Evolutionary conservation across 1,140 invertebrate genomes (phyloP).

Genomic region (Pseudoatta argentina): DNA sequence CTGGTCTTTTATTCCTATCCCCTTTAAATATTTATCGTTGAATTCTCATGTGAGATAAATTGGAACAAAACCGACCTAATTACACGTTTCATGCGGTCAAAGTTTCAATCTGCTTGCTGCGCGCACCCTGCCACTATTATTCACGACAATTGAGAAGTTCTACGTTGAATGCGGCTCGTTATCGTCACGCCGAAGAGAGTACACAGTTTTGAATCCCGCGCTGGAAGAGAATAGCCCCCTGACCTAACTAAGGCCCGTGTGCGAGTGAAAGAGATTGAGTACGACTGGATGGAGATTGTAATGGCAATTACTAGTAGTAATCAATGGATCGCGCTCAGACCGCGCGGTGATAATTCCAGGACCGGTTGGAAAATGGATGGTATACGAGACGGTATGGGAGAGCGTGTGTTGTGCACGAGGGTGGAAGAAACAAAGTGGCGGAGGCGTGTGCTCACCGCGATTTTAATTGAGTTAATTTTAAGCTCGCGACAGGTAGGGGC

Average conservation of each 20-base stretch:
- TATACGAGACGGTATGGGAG: neutral
- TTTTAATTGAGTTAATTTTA: slow-evolving; percentile 79
- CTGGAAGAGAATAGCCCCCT: neutral
- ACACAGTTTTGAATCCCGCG: neutral
- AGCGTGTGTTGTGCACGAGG: neutral
- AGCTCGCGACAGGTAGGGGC: slow-evolving; percentile 14
- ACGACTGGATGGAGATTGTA: slow-evolving; percentile 64
- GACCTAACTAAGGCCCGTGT: neutral
- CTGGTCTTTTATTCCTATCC: neutral
- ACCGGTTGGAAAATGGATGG: slow-evolving; percentile 73
- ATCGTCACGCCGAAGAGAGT: neutral
- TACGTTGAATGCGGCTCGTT: slow-evolving; percentile 9
- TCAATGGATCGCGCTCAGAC: slow-evolving; percentile 79
- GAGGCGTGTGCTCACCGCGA: slow-evolving; percentile 50
- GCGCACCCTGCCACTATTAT: neutral
- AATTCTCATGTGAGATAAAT: neutral
- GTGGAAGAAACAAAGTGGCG: slow-evolving; percentile 23
- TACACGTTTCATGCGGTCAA: neutral
- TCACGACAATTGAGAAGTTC: slow-evolving; percentile 22
- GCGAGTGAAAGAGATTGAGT: slow-evolving; percentile 39
- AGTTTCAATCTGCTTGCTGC: neutral
- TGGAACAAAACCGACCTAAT: neutral
- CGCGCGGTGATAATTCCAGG: slow-evolving; percentile 80
- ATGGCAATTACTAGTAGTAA: slow-evolving; percentile 80
- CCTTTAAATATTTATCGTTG: neutral